phyloP scores from a whole-genome alignment of 2,113 vertebrate species.

The Cairina moschata region DNA sequence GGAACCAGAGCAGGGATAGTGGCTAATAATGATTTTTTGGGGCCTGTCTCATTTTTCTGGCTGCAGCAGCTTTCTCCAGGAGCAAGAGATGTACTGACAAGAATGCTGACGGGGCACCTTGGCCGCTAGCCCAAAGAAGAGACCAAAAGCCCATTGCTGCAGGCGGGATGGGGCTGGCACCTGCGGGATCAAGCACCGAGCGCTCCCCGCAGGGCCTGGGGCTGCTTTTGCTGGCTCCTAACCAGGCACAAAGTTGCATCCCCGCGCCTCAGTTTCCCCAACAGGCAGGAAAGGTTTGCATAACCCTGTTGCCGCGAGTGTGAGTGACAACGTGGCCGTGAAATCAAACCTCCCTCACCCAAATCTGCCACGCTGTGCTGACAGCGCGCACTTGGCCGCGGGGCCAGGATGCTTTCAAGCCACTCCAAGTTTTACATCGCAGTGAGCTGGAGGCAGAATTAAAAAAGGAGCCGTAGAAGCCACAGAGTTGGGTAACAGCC shows the following conservation, averaged over 20 bases:
- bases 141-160: background rate
- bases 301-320: fast-evolving
- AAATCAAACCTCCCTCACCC: background rate
- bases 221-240: no score
- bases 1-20: background rate
- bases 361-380: fast-evolving
- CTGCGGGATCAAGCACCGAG: no score
- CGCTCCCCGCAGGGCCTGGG: background rate
- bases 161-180: background rate
- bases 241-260: no score
- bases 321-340: fast-evolving
- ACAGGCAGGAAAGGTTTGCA: background rate
- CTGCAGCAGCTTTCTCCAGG: background rate
- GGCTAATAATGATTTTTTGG: background rate
- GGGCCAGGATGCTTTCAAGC: background rate
- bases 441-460: background rate
- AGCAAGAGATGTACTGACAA: background rate
- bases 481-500: fast-evolving
- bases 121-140: background rate
- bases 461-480: background rate
- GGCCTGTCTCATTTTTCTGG: fast-evolving
- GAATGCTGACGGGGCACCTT: background rate
- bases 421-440: background rate
- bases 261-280: background rate
- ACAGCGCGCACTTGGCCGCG: background rate